Evolutionary conservation across 2,797 vertebrate genomes (phyloP).

Genomic region (Eremophila alpestris): DNA sequence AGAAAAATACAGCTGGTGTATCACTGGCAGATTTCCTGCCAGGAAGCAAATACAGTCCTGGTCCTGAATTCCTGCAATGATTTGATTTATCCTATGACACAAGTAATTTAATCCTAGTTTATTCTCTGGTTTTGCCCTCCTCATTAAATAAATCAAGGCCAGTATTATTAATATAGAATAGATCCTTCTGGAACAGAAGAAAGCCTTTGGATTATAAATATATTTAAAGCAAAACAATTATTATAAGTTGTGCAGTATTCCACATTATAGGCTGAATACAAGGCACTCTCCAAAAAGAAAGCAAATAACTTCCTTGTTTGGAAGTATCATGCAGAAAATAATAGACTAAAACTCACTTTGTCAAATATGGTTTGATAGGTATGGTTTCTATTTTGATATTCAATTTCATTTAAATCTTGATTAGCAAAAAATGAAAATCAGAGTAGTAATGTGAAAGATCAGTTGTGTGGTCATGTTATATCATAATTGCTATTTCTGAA

Average conservation of each 20-base stretch:
- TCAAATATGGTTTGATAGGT: background rate
- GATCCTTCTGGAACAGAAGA: background rate
- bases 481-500: background rate
- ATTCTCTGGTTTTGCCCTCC: background rate
- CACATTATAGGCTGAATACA: background rate
- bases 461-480: background rate
- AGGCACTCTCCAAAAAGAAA: background rate
- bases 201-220: background rate
- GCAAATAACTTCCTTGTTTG: background rate
- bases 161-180: background rate
- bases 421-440: background rate
- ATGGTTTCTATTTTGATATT: background rate
- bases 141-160: background rate
- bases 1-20: background rate
- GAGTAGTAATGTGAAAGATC: background rate
- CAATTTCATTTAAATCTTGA: background rate
- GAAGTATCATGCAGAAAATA: background rate
- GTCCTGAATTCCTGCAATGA: background rate
- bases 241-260: background rate
- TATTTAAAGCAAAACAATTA: background rate
- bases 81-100: background rate
- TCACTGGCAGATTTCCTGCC: constrained; percentile 6
- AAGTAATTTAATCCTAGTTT: background rate
- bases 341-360: background rate
- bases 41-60: background rate